Evolutionary conservation across 2,113 vertebrate genomes (phyloP).

Genomic region (Datnioides undecimradiatus): DNA sequence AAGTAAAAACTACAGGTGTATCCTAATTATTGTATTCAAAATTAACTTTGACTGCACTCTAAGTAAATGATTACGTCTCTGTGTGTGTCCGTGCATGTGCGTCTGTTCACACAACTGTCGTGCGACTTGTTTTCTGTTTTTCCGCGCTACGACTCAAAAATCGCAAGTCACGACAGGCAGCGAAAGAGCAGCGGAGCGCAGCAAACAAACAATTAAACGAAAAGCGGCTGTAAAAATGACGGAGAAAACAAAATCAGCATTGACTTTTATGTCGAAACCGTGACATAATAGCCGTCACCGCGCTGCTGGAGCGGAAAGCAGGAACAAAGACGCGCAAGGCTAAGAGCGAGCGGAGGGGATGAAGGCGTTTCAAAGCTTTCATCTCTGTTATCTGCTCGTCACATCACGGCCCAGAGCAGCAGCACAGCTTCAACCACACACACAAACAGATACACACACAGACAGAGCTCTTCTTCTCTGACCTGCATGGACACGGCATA

Average conservation of each 20-base stretch:
- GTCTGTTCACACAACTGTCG: background rate
- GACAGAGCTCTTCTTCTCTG: slow-evolving; percentile 58
- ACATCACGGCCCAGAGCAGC: slow-evolving; percentile 70
- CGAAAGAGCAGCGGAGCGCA: background rate
- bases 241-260: background rate
- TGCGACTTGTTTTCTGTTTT: background rate
- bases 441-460: slow-evolving; percentile 41
- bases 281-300: slow-evolving; percentile 34
- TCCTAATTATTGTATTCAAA: too few relatives aligned
- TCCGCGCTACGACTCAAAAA: background rate
- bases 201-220: too few relatives aligned
- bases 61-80: background rate
- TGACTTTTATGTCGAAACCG: slow-evolving; percentile 29
- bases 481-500: slow-evolving; percentile 69
- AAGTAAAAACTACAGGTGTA: too few relatives aligned
- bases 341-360: slow-evolving; percentile 58
- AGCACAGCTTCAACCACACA: slow-evolving; percentile 61
- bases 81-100: too few relatives aligned
- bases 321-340: slow-evolving; percentile 51
- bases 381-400: slow-evolving; percentile 74
- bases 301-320: slow-evolving; percentile 1
- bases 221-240: too few relatives aligned
- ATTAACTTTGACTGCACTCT: background rate
- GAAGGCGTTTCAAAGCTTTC: slow-evolving; percentile 71
- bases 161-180: background rate